Conservation (phyloP, 2,888 invertebrate species). For the Anagyrus pseudococci region DNA sequence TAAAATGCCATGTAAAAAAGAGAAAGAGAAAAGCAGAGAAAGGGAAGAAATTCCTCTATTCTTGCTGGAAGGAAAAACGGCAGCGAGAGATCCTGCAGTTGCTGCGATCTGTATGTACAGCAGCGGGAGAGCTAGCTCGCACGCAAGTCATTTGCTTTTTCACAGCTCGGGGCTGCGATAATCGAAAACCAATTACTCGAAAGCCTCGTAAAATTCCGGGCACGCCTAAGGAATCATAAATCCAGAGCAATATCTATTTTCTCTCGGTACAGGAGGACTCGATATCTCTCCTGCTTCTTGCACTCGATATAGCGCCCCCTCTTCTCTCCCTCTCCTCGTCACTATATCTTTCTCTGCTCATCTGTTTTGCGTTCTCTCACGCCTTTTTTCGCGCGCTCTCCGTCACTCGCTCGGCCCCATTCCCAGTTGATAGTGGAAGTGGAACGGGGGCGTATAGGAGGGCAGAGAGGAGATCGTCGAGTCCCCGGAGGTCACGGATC, state of each 20-base stretch:
- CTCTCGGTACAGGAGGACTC: background rate
- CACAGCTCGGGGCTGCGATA: constrained; percentile 9
- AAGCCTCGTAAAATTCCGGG: constrained; percentile 23
- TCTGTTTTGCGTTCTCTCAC: background rate
- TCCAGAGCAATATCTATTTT: constrained; percentile 13
- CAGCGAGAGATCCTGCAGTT: too few species aligned
- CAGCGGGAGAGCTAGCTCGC: too few species aligned
- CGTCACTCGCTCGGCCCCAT: background rate
- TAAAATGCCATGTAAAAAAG: background rate
- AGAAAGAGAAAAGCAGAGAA: background rate
- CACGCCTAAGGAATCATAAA: constrained; percentile 22
- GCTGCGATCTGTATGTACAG: too few species aligned
- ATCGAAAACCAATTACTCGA: constrained; percentile 28
- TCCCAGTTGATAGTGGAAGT: background rate
- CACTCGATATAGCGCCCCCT: background rate
- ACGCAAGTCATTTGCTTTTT: background rate
- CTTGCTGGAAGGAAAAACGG: background rate
- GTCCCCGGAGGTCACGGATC: constrained; percentile 20
- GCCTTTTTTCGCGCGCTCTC: background rate
- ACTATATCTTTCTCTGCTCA: background rate
- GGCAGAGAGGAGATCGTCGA: background rate
- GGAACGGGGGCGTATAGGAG: background rate
- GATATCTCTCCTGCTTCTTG: background rate
- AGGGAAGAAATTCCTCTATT: background rate
- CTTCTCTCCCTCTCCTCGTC: background rate